These are phyloP conservation scores for Archocentrus centrarchus DNA, from an alignment of 2,113 vertebrate genomes.

Conservation along the genomic window DNA sequence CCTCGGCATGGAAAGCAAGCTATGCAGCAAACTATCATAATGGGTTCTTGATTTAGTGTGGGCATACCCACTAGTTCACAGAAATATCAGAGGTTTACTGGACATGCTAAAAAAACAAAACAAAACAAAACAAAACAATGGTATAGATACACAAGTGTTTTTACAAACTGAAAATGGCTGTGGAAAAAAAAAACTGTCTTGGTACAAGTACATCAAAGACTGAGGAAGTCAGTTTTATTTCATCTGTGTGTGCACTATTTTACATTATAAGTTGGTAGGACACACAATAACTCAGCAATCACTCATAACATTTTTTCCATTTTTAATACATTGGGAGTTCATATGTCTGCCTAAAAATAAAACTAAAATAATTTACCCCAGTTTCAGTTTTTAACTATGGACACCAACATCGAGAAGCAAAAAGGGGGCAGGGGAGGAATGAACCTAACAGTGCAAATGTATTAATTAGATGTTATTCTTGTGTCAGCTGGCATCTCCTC, in stretches of 20 bases:
- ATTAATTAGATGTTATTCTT: neutral
- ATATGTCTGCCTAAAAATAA: neutral
- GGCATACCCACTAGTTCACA: neutral
- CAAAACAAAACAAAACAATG: neutral
- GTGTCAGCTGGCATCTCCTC: neutral
- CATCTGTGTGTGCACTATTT: neutral
- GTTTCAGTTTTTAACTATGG: neutral
- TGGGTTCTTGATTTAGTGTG: constrained; percentile 5
- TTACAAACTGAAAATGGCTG: neutral
- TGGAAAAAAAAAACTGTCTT: neutral
- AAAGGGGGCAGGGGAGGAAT: neutral
- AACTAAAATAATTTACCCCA: fast-evolving
- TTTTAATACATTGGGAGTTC: neutral
- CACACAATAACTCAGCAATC: too few relatives aligned
- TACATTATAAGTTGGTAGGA: neutral
- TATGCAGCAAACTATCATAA: constrained; percentile 15
- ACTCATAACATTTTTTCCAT: neutral
- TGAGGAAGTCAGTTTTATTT: neutral
- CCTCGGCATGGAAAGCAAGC: constrained; percentile 4
- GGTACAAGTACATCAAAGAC: too few relatives aligned
- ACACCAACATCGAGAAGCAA: neutral
- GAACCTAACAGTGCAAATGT: neutral
- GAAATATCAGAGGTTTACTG: neutral
- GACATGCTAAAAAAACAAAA: neutral
- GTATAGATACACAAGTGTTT: neutral